These are phyloP conservation scores for Zoanthus solanderi DNA, from an alignment of 92 coral and sea anemone genomes.

Conservation along the genomic window DNA sequence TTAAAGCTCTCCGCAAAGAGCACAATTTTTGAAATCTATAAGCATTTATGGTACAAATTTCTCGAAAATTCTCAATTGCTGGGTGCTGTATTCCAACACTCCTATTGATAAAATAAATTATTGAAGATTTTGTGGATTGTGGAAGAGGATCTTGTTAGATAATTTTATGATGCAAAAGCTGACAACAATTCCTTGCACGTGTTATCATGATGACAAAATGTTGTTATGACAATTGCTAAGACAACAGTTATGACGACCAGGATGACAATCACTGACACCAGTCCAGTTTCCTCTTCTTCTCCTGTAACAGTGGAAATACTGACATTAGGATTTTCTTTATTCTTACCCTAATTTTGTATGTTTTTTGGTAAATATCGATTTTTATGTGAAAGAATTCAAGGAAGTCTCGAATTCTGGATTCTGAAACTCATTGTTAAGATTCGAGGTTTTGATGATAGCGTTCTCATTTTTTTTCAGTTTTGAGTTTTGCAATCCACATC, in stretches of 20 bases:
- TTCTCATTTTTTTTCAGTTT: too few species aligned
- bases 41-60: not conserved
- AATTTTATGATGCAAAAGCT: conserved; percentile 65
- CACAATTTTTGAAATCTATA: not conserved
- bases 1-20: not conserved
- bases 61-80: not conserved
- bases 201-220: conserved; percentile 83
- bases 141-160: not conserved
- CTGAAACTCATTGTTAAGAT: too few species aligned
- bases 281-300: conserved; percentile 76
- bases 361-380: too few species aligned
- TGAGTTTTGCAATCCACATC: too few species aligned
- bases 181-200: conserved; percentile 79
- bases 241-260: conserved; percentile 67
- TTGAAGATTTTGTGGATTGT: not conserved
- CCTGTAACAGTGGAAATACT: conserved; percentile 55
- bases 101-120: not conserved
- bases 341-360: too few species aligned
- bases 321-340: too few species aligned
- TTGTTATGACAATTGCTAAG: conserved; percentile 75
- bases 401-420: too few species aligned
- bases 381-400: too few species aligned
- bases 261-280: conserved; percentile 70
- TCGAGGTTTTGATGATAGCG: too few species aligned
- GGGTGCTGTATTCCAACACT: not conserved